Evolutionary conservation across 2,888 invertebrate species (phyloP).

Genomic region (Polydesmus complanatus): DNA sequence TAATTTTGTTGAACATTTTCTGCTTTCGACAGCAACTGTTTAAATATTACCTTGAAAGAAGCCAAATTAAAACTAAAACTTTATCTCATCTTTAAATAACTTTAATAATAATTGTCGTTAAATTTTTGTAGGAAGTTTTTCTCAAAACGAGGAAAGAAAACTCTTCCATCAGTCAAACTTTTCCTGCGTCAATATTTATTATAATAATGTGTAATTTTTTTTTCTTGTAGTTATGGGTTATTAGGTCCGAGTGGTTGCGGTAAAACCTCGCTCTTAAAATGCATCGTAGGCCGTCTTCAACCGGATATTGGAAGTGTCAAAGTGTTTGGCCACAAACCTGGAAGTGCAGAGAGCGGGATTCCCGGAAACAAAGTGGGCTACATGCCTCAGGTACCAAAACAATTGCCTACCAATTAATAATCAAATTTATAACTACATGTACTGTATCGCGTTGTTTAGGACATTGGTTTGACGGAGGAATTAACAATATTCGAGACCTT

Average conservation of each 20-base stretch:
- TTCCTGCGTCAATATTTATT: too few relatives aligned
- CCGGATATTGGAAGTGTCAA: background rate
- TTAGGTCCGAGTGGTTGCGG: background rate
- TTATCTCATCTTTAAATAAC: too few relatives aligned
- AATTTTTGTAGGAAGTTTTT: too few relatives aligned
- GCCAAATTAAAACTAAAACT: too few relatives aligned
- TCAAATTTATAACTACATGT: background rate
- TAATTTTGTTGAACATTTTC: too few relatives aligned
- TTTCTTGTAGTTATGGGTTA: background rate
- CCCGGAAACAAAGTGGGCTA: background rate
- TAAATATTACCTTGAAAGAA: too few relatives aligned
- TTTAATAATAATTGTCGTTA: too few relatives aligned
- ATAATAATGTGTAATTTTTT: too few relatives aligned
- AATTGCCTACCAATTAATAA: background rate
- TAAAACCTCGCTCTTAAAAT: background rate
- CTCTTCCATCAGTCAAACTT: too few relatives aligned
- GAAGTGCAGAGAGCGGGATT: too few relatives aligned
- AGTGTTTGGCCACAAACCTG: background rate
- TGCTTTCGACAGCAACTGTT: too few relatives aligned
- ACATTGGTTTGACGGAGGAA: slow-evolving; percentile 30
- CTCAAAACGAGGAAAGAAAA: too few relatives aligned
- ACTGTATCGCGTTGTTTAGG: slow-evolving; percentile 20
- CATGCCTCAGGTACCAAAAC: background rate
- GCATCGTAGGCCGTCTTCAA: background rate
- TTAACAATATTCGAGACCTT: slow-evolving; percentile 89